Base-by-base conservation (phyloP, 1,140 invertebrate genomes). In the Melipona quadrifasciata region DNA sequence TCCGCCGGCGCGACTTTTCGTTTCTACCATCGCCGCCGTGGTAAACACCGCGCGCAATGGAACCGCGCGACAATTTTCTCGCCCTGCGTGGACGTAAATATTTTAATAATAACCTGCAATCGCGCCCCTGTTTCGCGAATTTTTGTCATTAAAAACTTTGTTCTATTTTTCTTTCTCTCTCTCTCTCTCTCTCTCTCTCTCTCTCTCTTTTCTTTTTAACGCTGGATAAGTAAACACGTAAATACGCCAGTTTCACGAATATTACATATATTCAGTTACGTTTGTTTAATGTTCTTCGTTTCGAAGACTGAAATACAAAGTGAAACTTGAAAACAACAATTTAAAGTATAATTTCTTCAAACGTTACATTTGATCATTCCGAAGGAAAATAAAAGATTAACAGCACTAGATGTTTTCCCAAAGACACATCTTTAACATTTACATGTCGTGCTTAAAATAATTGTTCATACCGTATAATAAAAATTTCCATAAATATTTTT, bases 1-100 rank as follows among this genome's bases (percentile, higher is more conserved):
- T 79, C n/a, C 27, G 47, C 55, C 39, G 8, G 27, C 34, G 47
- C 27, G 82, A 79, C 79, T 84, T 84, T 84, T 27, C 71, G 55
- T 79, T 84, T 84, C 67, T 47, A 39, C 71, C 68, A 82, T 81
- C 53, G 70, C 27, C 58, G 11, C 12, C 24, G 58, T 1, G 47
- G 58, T 75, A 82, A 82, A 82, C 72, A 58, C 65, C 39, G 21
- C 6, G 31, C 27, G 47, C 39, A 34, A 72, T 68, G 17, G 39
- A 71, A 79, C 39, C 55, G 67, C 24, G 19, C 75, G 17, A 55
- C 68, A 24, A 64, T 82, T 82, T 75, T 34, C 57, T 65, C 21
- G 21, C 39, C 0, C 2, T 27, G 53, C 31, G 19, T 53, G 27
- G n/a, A 80, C 47, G n/a, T 58, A n/a, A 31, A 72, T 47, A 58